Percentiles rank a stretch among this genome's conserved stretches.
These are phyloP conservation scores for Merops nubicus DNA, from an alignment of 2,113 vertebrate species.

Conservation along the genomic window DNA sequence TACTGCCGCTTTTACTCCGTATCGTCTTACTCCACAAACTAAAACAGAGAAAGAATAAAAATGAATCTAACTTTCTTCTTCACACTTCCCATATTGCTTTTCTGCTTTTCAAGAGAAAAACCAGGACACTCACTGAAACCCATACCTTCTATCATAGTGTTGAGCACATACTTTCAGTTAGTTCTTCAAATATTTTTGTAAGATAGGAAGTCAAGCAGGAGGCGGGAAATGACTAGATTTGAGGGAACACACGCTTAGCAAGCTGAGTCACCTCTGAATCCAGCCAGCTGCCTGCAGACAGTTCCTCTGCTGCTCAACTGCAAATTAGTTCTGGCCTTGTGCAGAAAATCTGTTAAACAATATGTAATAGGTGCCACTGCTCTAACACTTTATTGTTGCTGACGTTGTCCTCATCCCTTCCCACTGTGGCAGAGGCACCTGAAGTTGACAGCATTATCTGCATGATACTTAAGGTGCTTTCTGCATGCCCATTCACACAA, in stretches of 20 bases:
- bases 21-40: not conserved
- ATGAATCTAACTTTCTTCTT: not conserved
- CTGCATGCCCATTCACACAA: not conserved
- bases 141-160: not conserved
- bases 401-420: not conserved
- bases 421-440: not conserved
- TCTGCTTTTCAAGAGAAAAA: not conserved
- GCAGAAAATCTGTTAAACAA: not conserved
- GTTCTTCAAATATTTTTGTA: conserved; percentile 18
- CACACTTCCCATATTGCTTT: not conserved
- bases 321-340: not conserved
- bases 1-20: not conserved
- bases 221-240: not conserved
- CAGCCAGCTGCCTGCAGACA: conserved; percentile 12
- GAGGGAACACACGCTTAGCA: not conserved
- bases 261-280: conserved; percentile 7
- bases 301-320: not conserved
- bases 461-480: not conserved
- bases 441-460: not conserved
- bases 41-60: not conserved
- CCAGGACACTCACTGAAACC: not conserved
- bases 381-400: not conserved
- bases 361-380: not conserved
- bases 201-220: conserved; percentile 3
- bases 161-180: not conserved